Conservation (phyloP, 2,797 vertebrate genomes). For the Salarias fasciatus region DNA sequence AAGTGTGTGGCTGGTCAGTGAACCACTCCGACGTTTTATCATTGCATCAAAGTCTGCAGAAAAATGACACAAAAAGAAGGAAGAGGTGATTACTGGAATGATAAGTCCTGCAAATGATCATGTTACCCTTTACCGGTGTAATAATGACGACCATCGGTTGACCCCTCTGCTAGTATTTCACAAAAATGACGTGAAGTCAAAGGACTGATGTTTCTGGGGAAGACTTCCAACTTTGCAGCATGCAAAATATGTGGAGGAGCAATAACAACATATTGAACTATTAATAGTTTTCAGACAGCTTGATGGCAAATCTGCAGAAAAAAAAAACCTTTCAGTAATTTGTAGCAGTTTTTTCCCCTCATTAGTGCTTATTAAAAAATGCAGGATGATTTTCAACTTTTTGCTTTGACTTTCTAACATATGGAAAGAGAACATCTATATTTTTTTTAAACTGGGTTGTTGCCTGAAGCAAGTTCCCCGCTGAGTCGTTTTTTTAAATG, state of each 20-base stretch:
- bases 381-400: conserved; percentile 14
- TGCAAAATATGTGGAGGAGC: not conserved
- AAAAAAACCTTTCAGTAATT: not conserved
- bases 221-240: too few relatives aligned
- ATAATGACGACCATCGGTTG: not conserved
- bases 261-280: not conserved
- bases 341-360: not conserved
- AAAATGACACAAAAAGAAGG: too few relatives aligned
- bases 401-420: conserved; percentile 31
- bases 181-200: too few relatives aligned
- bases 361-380: conserved; percentile 15
- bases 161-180: too few relatives aligned
- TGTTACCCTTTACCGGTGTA: too few relatives aligned
- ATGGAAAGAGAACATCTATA: conserved; percentile 40
- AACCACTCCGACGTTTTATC: not conserved
- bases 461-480: conserved; percentile 49
- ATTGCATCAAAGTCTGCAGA: too few relatives aligned
- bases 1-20: not conserved
- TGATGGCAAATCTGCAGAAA: not conserved
- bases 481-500: conserved; percentile 35
- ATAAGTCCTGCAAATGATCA: too few relatives aligned
- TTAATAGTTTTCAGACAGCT: not conserved
- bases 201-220: too few relatives aligned
- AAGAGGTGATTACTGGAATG: too few relatives aligned
- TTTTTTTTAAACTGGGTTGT: conserved; percentile 43